Conservation (phyloP, 2,888 invertebrate species). For the Limenitis camilla region DNA sequence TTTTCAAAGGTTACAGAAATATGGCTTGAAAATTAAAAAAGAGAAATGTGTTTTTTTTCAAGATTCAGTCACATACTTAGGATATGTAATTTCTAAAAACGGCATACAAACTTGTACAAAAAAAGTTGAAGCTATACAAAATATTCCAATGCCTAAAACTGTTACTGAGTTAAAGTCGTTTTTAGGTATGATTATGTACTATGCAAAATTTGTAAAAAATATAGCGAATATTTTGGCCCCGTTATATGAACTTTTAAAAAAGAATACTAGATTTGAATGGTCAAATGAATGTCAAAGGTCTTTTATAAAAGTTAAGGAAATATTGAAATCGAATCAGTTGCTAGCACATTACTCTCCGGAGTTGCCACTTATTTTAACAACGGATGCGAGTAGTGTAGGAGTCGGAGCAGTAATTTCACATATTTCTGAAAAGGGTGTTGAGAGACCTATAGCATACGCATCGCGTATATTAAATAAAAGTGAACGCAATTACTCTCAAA, state of each 20-base stretch:
- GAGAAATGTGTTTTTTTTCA: neutral
- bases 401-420: constrained; percentile 9
- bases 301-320: constrained; percentile 8
- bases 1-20: neutral
- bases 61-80: constrained; percentile 21
- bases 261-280: constrained; percentile 6
- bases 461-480: constrained; percentile 25
- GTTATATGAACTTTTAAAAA: constrained; percentile 11
- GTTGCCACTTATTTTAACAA: constrained; percentile 10
- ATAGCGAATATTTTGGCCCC: constrained; percentile 8
- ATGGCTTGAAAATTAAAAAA: neutral
- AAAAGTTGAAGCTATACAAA: constrained; percentile 15
- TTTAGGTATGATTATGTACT: constrained; percentile 14
- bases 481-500: constrained; percentile 28
- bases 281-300: constrained; percentile 7
- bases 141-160: constrained; percentile 15
- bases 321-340: constrained; percentile 3
- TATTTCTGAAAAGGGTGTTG: constrained; percentile 10
- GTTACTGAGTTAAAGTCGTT: constrained; percentile 17
- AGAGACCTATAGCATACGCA: constrained; percentile 23
- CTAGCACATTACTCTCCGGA: constrained; percentile 17
- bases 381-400: constrained; percentile 9
- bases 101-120: constrained; percentile 16
- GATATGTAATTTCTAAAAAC: constrained; percentile 14
- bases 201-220: constrained; percentile 7